Base-by-base conservation (phyloP, 2,113 vertebrate species). In the Myxocyprinus asiaticus region DNA sequence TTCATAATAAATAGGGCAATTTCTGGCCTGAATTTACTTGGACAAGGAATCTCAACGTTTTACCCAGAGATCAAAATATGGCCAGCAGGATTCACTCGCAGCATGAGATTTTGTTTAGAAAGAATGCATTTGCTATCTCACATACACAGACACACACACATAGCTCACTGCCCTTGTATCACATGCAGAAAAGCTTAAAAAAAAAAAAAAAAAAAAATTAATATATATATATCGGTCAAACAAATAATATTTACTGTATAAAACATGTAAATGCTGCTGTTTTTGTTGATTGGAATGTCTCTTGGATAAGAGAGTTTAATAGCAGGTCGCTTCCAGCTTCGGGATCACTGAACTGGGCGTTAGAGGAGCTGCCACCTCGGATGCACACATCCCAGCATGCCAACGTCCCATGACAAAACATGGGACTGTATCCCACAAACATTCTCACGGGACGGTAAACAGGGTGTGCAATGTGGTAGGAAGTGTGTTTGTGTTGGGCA, bases 1-100 rank as follows among this genome's bases (percentile, higher is more conserved):
- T 91, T 91, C 88, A 84, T 93, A 93, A 94, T 94, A 94, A 93
- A 93, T 93, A 93, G 89, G 91, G 83, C 77, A 85, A 84, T 87
- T 90, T 90, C 87, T 88, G 90, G 88, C 86, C 68, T 83, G 83
- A 87, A 82, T 88, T 17, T 50, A 22, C 71, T 74, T 79, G 79
- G 78, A 84, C 67, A 73, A 82, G 69, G 83, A 88, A 85, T 53
- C 86, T 82, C 83, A 50, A 82, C 42, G 67, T 82, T 85, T 85
- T 83, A 77, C 14, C 33, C 14, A 84, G 70, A 83, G 82, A 88
- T 77, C 86, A 72, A 84, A 71, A 61, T 50, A 55, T 77, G 56
- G 66, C 68, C 62, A 65, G 67, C 45, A 64, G 58, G 55, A 63
- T 45, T 76, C 43, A 61, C 45, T 74, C 11, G 4, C 55, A 58